Conservation (phyloP, 1,140 invertebrate genomes). For the Piezodorus guildinii region DNA sequence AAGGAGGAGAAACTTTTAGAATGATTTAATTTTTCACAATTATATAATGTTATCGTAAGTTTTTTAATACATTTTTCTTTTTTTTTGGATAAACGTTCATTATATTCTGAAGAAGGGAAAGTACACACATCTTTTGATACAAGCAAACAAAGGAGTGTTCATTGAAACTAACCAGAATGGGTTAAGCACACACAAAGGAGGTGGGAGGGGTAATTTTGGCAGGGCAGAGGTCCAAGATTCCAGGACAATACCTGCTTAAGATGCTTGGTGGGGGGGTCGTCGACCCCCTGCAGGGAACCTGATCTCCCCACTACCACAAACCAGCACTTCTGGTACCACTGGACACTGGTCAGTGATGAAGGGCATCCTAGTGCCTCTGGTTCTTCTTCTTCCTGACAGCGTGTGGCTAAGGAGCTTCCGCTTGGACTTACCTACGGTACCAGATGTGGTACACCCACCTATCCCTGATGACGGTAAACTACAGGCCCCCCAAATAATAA, state of each 20-base stretch:
- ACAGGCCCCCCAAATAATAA: constrained; percentile 2
- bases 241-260: constrained; percentile 10
- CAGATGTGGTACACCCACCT: constrained; percentile 35
- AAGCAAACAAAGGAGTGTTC: no score
- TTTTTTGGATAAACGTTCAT: no score
- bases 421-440: constrained; percentile 27
- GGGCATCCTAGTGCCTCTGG: not conserved
- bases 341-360: constrained; percentile 9
- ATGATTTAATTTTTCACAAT: no score
- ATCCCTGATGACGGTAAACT: constrained; percentile 35
- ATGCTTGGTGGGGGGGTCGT: constrained; percentile 2
- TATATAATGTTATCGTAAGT: no score
- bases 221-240: not conserved
- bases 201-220: constrained; percentile 1
- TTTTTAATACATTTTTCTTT: no score
- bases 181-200: not conserved
- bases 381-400: not conserved
- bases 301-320: constrained; percentile 5
- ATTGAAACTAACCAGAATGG: not conserved
- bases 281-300: constrained; percentile 2
- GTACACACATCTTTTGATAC: no score
- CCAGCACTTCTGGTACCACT: not conserved
- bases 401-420: not conserved
- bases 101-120: no score
- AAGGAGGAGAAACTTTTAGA: no score